Base-by-base conservation (phyloP, 2,113 vertebrate genomes). In the Pseudorhombus dupliciocellatus region DNA sequence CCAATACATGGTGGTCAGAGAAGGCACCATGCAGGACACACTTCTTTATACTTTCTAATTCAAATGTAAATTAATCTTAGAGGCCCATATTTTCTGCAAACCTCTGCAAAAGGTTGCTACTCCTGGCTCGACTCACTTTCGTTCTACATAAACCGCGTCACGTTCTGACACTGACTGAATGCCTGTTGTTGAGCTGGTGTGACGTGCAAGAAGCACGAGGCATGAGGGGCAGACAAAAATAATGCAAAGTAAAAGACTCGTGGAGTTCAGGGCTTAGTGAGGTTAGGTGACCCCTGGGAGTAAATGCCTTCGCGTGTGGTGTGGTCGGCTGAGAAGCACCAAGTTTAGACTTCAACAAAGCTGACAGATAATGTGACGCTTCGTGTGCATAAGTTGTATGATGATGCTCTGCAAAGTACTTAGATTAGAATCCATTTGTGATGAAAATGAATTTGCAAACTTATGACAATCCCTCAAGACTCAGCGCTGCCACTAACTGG, bases 401-500 rank as follows among this genome's bases (percentile, higher is more conserved):
- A 6, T 4, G 12, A 11, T 57, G 18, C 7, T 5, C 20, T 37
- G 30, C 25, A 54, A 48, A 73, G 42, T 37, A 24, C 11, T 18
- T 9, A 11, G 8, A 1, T 53, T 11, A 5, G 22, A 4, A 2
- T 14, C 54, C 2, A 9, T 9, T 50, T 50, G 21, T 50, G 14
- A 21, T 28, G 0, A 66, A 55, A n/a, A 59, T 21, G 9, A 11
- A 26, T 34, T 21, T 48, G 44, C 7, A 20, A 1, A 44, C 25
- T 52, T 11, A 7, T 31, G 52, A 40, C 1, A 56, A n/a, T 31
- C 12, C 15, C 14, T 21, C 21, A 16, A 16, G 24, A 66, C 68
- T 66, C 76, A 77, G 55, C 80, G 48, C 70, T 80, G 73, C 15
- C 60, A 21, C 66, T 69, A 64, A 28, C 34, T 79, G 79, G 73